Evolutionary conservation across 2,888 invertebrate species (phyloP).

Genomic region (Catocala fraxini): DNA sequence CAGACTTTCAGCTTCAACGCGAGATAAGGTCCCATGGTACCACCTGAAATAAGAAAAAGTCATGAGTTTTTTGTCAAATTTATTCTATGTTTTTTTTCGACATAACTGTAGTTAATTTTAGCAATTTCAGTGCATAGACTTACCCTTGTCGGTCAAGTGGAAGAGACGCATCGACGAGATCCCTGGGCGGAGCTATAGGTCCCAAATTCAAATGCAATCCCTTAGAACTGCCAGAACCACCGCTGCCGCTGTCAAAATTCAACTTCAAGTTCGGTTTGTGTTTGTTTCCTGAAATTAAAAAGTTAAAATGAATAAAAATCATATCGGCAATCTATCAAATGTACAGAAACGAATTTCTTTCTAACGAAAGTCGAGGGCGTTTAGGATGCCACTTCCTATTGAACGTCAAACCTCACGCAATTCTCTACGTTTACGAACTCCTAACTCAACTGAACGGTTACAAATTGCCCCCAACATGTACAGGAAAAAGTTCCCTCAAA

Average conservation of each 20-base stretch:
- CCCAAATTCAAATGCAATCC: slow-evolving; percentile 92
- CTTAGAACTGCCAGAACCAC: slow-evolving; percentile 79
- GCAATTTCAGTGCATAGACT: slow-evolving; percentile 55
- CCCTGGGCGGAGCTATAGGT: slow-evolving; percentile 89
- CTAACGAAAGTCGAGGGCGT: slow-evolving; percentile 28
- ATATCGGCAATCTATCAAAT: slow-evolving; percentile 11
- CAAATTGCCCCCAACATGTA: slow-evolving; percentile 81
- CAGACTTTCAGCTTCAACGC: slow-evolving; percentile 96
- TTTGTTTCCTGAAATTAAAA: slow-evolving; percentile 80
- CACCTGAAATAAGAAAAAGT: slow-evolving; percentile 87
- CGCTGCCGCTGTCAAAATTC: slow-evolving; percentile 89
- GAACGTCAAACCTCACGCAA: slow-evolving; percentile 69
- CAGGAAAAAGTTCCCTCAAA: slow-evolving; percentile 80
- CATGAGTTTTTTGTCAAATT: too few relatives aligned
- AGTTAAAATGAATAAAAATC: slow-evolving; percentile 14
- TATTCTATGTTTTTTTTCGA: too few relatives aligned
- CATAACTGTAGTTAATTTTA: too few relatives aligned
- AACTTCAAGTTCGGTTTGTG: slow-evolving; percentile 92
- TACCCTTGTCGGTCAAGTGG: slow-evolving; percentile 96
- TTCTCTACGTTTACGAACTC: slow-evolving; percentile 64
- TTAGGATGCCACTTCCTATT: slow-evolving; percentile 51
- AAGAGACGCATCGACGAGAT: slow-evolving; percentile 93
- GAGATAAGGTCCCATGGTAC: slow-evolving; percentile 98
- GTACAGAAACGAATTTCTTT: slow-evolving; percentile 24
- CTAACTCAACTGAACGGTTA: slow-evolving; percentile 82